Evolutionary conservation across 2,888 invertebrate genomes (phyloP).

Genomic region (Eudasyphora cyanicolor): DNA sequence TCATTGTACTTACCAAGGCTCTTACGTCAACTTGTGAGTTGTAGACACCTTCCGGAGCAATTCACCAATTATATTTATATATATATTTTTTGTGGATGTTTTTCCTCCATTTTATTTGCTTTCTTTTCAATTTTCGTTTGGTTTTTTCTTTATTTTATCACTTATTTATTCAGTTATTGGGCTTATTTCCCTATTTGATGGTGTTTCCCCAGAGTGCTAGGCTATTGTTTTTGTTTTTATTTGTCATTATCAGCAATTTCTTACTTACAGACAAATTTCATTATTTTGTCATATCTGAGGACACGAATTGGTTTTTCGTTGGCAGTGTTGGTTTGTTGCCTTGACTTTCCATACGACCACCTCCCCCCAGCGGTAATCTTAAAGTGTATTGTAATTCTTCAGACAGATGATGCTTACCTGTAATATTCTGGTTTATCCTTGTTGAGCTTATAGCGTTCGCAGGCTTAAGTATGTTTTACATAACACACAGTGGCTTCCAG

Average conservation of each 20-base stretch:
- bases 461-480: no score
- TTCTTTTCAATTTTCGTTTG: not conserved
- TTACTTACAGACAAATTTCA: not conserved
- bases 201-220: not conserved
- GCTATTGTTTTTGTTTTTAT: not conserved
- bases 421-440: not conserved
- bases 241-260: not conserved
- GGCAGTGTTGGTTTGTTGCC: not conserved
- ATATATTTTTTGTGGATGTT: not conserved
- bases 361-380: no score
- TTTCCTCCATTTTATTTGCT: not conserved
- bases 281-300: not conserved
- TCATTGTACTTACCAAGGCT: no score
- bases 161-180: not conserved
- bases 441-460: not conserved
- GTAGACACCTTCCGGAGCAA: not conserved
- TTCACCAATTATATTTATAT: conserved; percentile 2
- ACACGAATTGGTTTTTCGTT: no score
- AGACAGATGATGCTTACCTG: conserved; percentile 43
- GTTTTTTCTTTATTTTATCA: not conserved
- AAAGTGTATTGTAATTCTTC: not conserved
- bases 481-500: no score
- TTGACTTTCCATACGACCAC: not conserved
- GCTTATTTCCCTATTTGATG: not conserved
- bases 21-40: not conserved